A percentile compares a stretch with the other conserved stretches of the same genome.
These are phyloP conservation scores for Leptinotarsa rubiginosa DNA, from an alignment of 2,888 invertebrate species.

Conservation along the genomic window DNA sequence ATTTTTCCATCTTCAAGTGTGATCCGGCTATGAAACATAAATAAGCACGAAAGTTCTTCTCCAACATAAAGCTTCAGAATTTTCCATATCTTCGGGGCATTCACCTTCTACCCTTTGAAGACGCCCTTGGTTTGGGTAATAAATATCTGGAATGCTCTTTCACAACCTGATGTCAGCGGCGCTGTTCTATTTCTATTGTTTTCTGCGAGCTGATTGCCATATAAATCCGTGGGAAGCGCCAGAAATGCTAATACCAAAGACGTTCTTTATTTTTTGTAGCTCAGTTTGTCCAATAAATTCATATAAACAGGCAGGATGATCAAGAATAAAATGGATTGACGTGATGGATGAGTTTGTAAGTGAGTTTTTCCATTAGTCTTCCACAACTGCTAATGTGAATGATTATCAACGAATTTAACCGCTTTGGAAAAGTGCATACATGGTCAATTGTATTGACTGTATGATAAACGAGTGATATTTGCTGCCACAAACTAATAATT, in stretches of 20 bases:
- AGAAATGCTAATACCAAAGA: conserved; percentile 24
- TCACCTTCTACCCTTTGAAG: neutral
- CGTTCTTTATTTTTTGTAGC: conserved; percentile 13
- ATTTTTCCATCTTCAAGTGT: too few species aligned
- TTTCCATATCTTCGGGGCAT: neutral
- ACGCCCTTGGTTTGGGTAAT: neutral
- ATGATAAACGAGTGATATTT: too few species aligned
- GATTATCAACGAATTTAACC: neutral
- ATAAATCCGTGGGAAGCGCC: conserved; percentile 21
- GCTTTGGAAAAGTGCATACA: too few species aligned
- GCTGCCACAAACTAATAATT: too few species aligned
- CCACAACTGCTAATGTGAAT: neutral
- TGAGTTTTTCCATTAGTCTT: conserved; percentile 9
- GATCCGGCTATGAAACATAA: too few species aligned
- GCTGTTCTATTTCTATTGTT: conserved; percentile 28
- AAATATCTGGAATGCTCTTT: conserved; percentile 23
- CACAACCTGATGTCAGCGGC: conserved; percentile 16
- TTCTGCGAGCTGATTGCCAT: conserved; percentile 16
- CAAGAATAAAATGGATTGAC: conserved; percentile 13
- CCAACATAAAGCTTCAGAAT: neutral
- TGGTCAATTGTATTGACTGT: too few species aligned
- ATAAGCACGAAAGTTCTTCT: neutral
- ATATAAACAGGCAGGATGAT: conserved; percentile 16
- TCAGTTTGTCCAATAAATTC: conserved; percentile 24
- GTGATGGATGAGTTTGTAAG: conserved; percentile 17